These are phyloP conservation scores for Polypterus senegalus DNA, from an alignment of 2,113 vertebrate genomes.

Conservation along the genomic window DNA sequence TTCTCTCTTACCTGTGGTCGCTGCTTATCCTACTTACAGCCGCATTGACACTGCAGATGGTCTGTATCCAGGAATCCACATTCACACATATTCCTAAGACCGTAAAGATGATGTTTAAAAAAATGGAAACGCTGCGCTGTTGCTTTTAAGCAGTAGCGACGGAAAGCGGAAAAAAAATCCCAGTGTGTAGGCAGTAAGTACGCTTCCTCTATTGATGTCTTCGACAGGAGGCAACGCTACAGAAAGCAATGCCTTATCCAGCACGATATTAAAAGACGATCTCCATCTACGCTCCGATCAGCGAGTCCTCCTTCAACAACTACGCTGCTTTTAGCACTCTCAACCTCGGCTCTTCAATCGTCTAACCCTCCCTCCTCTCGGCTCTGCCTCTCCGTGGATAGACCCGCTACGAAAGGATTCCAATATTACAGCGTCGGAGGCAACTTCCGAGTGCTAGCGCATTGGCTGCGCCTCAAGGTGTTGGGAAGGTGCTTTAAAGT, in stretches of 20 bases:
- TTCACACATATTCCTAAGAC: constrained; percentile 36
- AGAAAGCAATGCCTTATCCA: constrained; percentile 15
- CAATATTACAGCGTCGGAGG: constrained; percentile 10
- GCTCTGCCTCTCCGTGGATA: constrained; percentile 30
- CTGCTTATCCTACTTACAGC: constrained; percentile 50
- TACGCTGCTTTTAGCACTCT: constrained; percentile 38
- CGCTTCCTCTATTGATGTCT: neutral
- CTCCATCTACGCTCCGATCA: constrained; percentile 39
- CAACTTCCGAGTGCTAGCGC: constrained; percentile 1
- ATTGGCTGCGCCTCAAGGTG: constrained; percentile 8
- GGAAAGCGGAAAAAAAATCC: constrained; percentile 25
- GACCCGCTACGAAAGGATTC: constrained; percentile 12
- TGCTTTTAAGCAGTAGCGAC: no score
- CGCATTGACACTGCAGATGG: constrained; percentile 67
- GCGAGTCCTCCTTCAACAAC: constrained; percentile 29
- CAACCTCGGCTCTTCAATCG: constrained; percentile 26
- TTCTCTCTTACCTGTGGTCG: constrained; percentile 54
- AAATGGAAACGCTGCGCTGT: constrained; percentile 1
- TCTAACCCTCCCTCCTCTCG: constrained; percentile 40
- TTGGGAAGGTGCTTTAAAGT: constrained; percentile 25
- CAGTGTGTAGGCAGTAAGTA: constrained; percentile 7
- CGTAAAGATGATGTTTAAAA: constrained; percentile 4
- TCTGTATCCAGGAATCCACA: constrained; percentile 45
- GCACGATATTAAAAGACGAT: constrained; percentile 30
- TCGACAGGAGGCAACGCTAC: constrained; percentile 19